Evolutionary conservation across 2,888 invertebrate species (phyloP).

Genomic region (Brassicogethes aeneus): DNA sequence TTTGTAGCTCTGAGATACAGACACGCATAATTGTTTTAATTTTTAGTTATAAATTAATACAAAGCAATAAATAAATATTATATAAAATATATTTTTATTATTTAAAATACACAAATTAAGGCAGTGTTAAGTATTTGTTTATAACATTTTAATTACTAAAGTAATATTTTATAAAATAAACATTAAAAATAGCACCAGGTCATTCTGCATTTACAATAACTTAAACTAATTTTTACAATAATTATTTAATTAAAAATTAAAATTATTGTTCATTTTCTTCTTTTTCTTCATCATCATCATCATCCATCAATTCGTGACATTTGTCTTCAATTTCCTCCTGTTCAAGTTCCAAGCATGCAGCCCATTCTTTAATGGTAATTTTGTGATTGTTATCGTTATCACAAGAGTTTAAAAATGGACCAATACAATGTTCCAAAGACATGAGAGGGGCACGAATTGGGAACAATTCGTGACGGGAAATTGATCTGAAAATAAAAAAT

Average conservation of each 20-base stretch:
- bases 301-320: conserved; percentile 63
- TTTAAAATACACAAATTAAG: neutral
- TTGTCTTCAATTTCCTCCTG: conserved; percentile 71
- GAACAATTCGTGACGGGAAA: conserved; percentile 92
- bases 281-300: conserved; percentile 14
- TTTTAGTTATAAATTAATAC: too few species aligned
- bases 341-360: conserved; percentile 73
- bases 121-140: neutral
- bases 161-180: neutral
- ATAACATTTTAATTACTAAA: neutral
- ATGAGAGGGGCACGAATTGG: conserved; percentile 91
- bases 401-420: conserved; percentile 88
- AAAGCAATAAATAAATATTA: too few species aligned
- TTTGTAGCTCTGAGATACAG: too few species aligned
- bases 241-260: conserved; percentile 4
- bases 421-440: conserved; percentile 95
- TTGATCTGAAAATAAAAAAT: conserved; percentile 51
- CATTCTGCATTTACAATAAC: conserved; percentile 23
- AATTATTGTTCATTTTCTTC: conserved; percentile 4
- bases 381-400: conserved; percentile 83
- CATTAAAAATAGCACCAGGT: conserved; percentile 25
- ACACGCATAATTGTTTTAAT: too few species aligned
- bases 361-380: conserved; percentile 91
- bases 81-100: too few species aligned
- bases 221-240: conserved; percentile 1